These are phyloP conservation scores for Ornithoptera priamus DNA, from an alignment of 2,888 invertebrate species.

Conservation along the genomic window DNA sequence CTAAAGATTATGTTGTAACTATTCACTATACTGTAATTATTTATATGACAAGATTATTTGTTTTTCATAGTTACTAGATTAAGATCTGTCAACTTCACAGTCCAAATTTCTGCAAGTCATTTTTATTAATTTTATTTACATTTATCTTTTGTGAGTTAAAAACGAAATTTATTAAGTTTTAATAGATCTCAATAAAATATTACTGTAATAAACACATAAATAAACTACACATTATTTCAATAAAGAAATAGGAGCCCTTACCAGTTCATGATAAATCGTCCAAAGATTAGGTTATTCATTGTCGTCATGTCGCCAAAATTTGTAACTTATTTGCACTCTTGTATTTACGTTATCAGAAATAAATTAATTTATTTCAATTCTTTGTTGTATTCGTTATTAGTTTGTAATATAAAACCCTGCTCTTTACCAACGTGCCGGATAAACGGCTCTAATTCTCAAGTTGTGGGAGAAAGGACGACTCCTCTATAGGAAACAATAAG, in stretches of 20 bases:
- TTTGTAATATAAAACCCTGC: neutral
- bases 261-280: constrained; percentile 71
- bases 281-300: constrained; percentile 60
- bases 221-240: neutral
- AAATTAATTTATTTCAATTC: constrained; percentile 59
- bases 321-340: constrained; percentile 46
- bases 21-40: neutral
- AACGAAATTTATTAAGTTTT: neutral
- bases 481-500: too few species aligned
- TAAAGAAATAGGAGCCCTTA: constrained; percentile 58
- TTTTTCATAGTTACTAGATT: neutral
- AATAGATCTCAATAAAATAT: constrained; percentile 20
- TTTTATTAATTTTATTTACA: neutral
- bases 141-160: neutral
- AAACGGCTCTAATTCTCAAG: neutral
- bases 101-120: neutral
- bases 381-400: constrained; percentile 32
- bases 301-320: constrained; percentile 30
- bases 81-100: too few species aligned
- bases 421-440: neutral
- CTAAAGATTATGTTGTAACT: neutral
- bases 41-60: neutral
- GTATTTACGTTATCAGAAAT: constrained; percentile 47
- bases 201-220: too few species aligned
- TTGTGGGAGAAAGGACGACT: neutral